Evolutionary conservation across 2,888 invertebrate genomes (phyloP).

Genomic region (Lacanobia wlatinum): DNA sequence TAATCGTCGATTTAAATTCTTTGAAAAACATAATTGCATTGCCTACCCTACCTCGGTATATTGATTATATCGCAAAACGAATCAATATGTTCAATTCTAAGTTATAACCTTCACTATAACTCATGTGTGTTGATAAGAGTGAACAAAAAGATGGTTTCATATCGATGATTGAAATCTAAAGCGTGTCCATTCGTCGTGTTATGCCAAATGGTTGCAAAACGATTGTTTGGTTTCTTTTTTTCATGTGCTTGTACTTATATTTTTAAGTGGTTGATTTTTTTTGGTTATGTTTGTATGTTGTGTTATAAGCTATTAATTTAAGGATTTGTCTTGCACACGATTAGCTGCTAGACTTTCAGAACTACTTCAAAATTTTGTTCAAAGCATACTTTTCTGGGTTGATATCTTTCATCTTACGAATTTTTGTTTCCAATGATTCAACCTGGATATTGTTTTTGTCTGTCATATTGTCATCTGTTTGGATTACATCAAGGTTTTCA

Average conservation of each 20-base stretch:
- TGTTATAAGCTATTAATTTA: too few relatives aligned
- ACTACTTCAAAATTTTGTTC: too few relatives aligned
- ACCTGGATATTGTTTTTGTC: too few relatives aligned
- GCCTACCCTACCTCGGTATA: not conserved
- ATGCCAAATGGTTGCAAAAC: conserved; percentile 52
- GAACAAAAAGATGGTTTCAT: conserved; percentile 62
- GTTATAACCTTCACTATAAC: conserved; percentile 45
- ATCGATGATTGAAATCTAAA: conserved; percentile 67
- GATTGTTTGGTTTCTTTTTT: conserved; percentile 16
- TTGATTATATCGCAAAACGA: conserved; percentile 37
- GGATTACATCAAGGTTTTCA: too few relatives aligned
- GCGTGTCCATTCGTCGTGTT: conserved; percentile 58
- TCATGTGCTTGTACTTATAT: not conserved
- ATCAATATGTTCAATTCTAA: conserved; percentile 36
- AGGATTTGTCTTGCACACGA: too few relatives aligned
- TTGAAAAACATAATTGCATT: conserved; percentile 27
- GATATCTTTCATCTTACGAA: too few relatives aligned
- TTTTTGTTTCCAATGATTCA: too few relatives aligned
- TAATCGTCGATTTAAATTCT: conserved; percentile 3
- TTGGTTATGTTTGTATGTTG: not conserved
- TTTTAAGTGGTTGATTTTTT: not conserved
- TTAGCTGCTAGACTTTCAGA: too few relatives aligned
- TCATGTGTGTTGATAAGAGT: conserved; percentile 50
- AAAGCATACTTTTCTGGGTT: too few relatives aligned
- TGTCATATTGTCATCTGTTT: too few relatives aligned